Evolutionary conservation across 2,888 invertebrate species (phyloP).

Genomic region (Phaedon cochleariae): DNA sequence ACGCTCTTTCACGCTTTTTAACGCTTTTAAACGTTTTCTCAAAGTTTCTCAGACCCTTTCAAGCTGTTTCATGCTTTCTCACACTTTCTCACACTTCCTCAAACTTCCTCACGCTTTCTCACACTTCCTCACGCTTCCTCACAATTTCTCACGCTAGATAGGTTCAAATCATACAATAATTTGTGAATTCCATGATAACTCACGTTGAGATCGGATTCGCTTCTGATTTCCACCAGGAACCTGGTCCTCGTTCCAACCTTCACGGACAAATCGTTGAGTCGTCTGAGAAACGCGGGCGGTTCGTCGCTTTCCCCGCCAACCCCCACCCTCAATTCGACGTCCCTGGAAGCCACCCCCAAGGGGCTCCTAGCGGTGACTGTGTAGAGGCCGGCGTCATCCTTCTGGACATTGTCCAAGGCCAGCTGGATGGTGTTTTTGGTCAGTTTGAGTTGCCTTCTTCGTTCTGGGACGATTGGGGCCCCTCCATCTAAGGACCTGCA

Average conservation of each 20-base stretch:
- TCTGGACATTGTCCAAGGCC: slow-evolving; percentile 77
- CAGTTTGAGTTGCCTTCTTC: slow-evolving; percentile 68
- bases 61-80: too few relatives aligned
- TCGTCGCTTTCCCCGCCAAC: slow-evolving; percentile 68
- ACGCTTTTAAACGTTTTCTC: too few relatives aligned
- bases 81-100: too few relatives aligned
- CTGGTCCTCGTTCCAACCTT: slow-evolving; percentile 90
- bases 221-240: slow-evolving; percentile 84
- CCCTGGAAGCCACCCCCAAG: slow-evolving; percentile 65
- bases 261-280: slow-evolving; percentile 85
- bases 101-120: too few relatives aligned
- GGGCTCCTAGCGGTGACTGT: slow-evolving; percentile 73
- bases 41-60: too few relatives aligned
- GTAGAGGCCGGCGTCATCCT: slow-evolving; percentile 79
- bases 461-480: slow-evolving; percentile 72
- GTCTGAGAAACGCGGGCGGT: slow-evolving; percentile 83
- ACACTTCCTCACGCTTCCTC: too few relatives aligned
- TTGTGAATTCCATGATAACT: slow-evolving; percentile 23
- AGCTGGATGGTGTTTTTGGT: slow-evolving; percentile 75
- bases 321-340: slow-evolving; percentile 68
- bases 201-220: slow-evolving; percentile 63
- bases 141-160: too few relatives aligned
- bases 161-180: neutral
- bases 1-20: too few relatives aligned
- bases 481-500: slow-evolving; percentile 67